Evolutionary conservation across 2,888 invertebrate species (phyloP).

Genomic region (Piscicola geometra): DNA sequence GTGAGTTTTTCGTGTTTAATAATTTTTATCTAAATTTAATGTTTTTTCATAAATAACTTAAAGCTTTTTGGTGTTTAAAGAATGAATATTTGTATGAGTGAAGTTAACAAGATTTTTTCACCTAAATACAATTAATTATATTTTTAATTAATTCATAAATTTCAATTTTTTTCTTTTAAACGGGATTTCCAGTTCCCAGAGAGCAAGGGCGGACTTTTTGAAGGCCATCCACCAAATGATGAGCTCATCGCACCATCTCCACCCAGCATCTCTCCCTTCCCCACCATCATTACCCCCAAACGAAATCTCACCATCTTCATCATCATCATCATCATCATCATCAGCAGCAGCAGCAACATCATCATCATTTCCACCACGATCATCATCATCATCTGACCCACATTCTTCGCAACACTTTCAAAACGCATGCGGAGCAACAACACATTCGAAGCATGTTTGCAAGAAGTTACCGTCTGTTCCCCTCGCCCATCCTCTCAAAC

Average conservation of each 20-base stretch:
- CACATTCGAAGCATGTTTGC: too few species aligned
- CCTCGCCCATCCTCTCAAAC: not conserved
- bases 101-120: too few species aligned
- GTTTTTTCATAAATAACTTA: too few species aligned
- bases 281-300: not conserved
- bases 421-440: too few species aligned
- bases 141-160: not conserved
- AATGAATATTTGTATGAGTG: too few species aligned
- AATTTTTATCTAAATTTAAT: too few species aligned
- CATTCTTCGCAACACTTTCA: not conserved
- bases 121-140: not conserved
- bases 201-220: slow-evolving; percentile 92
- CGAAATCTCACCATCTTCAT: slow-evolving; percentile 6
- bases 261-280: not conserved
- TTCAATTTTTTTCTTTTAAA: too few species aligned
- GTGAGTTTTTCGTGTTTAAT: too few species aligned
- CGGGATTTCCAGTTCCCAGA: slow-evolving; percentile 91
- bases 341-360: slow-evolving; percentile 19
- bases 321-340: slow-evolving; percentile 31
- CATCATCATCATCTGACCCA: slow-evolving; percentile 10
- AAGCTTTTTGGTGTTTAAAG: too few species aligned
- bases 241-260: too few species aligned
- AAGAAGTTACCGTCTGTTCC: not conserved
- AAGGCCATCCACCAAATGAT: slow-evolving; percentile 95
- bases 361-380: not conserved